Conservation (phyloP, 2,113 vertebrate genomes). For the Engraulis encrasicolus region DNA sequence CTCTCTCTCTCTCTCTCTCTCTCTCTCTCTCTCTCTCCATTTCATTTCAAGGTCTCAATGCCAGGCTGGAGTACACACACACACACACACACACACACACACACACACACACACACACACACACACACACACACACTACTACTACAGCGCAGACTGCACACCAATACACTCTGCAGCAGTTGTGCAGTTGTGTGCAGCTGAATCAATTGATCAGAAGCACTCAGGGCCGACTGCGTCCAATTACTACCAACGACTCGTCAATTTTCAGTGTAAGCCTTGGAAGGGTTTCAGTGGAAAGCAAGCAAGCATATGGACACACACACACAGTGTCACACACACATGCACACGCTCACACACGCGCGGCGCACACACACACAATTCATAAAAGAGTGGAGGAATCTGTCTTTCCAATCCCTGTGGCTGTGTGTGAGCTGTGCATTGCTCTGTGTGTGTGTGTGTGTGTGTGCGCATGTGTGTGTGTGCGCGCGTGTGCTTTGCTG, state of each 20-base stretch:
- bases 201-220: constrained; percentile 43
- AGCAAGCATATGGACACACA: constrained; percentile 47
- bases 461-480: too few species aligned
- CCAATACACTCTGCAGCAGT: constrained; percentile 60
- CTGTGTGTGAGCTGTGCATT: constrained; percentile 75
- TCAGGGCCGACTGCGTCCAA: constrained; percentile 56
- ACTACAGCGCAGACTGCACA: too few species aligned
- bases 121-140: too few species aligned
- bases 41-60: not conserved
- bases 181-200: constrained; percentile 33
- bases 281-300: constrained; percentile 68
- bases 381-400: constrained; percentile 72
- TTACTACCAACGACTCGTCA: constrained; percentile 75
- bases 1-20: constrained; percentile 30
- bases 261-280: constrained; percentile 69
- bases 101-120: too few species aligned
- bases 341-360: too few species aligned
- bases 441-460: too few species aligned
- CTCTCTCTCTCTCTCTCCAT: constrained; percentile 22
- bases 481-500: too few species aligned
- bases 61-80: constrained; percentile 20
- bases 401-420: constrained; percentile 77
- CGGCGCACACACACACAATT: constrained; percentile 59
- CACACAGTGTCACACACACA: constrained; percentile 50
- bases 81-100: too few species aligned